Evolutionary conservation across 2,113 vertebrate species (phyloP).

Genomic region (Blennius ocellaris): DNA sequence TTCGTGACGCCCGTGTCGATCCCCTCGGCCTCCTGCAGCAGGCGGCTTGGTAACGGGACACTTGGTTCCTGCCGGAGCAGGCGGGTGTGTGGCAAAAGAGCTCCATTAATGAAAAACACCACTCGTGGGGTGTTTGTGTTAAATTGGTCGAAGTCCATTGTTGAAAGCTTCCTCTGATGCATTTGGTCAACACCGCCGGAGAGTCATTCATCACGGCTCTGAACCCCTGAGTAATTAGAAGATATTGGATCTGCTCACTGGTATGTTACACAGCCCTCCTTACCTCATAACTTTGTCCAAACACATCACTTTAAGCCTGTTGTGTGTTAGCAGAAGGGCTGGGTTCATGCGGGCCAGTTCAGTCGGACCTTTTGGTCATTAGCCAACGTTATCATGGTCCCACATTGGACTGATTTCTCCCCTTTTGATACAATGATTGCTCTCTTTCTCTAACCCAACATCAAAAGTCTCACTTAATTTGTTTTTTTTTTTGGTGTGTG

Average conservation of each 20-base stretch:
- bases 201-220: neutral
- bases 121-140: slow-evolving; percentile 2
- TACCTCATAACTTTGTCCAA: slow-evolving; percentile 51
- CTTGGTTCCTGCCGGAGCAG: neutral
- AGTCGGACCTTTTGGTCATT: slow-evolving; percentile 55
- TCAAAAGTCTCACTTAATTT: slow-evolving; percentile 44
- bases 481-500: no score
- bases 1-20: slow-evolving; percentile 2
- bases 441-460: slow-evolving; percentile 47
- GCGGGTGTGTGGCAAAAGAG: neutral
- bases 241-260: slow-evolving; percentile 40
- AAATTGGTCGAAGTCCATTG: slow-evolving; percentile 31
- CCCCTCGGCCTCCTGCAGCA: neutral
- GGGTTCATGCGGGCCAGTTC: slow-evolving; percentile 37
- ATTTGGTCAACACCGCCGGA: slow-evolving; percentile 28
- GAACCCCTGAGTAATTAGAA: slow-evolving; percentile 37
- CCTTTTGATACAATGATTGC: slow-evolving; percentile 39
- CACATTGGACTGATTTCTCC: slow-evolving; percentile 67
- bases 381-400: slow-evolving; percentile 59
- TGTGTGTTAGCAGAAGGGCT: slow-evolving; percentile 19
- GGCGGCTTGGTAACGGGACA: slow-evolving; percentile 5
- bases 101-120: slow-evolving; percentile 31
- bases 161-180: slow-evolving; percentile 35
- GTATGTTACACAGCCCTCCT: slow-evolving; percentile 35
- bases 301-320: slow-evolving; percentile 13